phyloP scores from a whole-genome alignment of 2,797 vertebrate genomes.

The Ambastaia sidthimunki region DNA sequence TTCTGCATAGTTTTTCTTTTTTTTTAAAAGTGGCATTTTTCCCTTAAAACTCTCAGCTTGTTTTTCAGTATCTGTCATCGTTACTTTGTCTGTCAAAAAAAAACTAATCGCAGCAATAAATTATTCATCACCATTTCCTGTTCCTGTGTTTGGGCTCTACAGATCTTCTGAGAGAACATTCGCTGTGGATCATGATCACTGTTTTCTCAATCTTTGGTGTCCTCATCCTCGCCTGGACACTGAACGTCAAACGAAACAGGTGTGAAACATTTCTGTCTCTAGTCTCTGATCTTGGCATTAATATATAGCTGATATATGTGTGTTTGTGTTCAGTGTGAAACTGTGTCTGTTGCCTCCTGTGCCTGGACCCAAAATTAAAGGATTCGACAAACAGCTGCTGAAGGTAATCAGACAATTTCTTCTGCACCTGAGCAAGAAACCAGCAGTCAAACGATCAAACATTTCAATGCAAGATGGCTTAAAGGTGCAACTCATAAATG shows the following conservation, averaged over 20 bases:
- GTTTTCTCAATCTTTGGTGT: conserved; percentile 82
- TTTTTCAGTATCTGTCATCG: background rate
- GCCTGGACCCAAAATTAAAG: conserved; percentile 95
- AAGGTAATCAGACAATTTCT: conserved; percentile 78
- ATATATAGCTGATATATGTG: background rate
- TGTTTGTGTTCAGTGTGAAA: conserved; percentile 79
- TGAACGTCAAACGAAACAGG: conserved; percentile 86
- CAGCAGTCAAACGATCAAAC: background rate
- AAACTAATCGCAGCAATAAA: background rate
- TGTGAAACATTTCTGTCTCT: conserved; percentile 59
- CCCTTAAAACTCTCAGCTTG: too few relatives aligned
- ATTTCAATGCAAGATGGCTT: background rate
- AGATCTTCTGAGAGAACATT: conserved; percentile 82
- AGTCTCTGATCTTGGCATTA: background rate
- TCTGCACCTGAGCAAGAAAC: background rate
- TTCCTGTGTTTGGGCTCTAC: conserved; percentile 42
- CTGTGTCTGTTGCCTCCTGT: conserved; percentile 88
- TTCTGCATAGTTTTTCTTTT: background rate
- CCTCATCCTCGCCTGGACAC: conserved; percentile 82
- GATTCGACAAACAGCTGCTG: conserved; percentile 89
- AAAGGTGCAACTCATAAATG: background rate
- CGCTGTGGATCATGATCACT: conserved; percentile 83
- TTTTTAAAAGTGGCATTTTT: background rate
- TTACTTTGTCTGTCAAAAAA: background rate
- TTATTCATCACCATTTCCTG: background rate